A percentile compares a stretch with the other conserved stretches of the same genome.
phyloP scores from a whole-genome alignment of 2,797 vertebrate species.

The Arnoldichthys spilopterus region DNA sequence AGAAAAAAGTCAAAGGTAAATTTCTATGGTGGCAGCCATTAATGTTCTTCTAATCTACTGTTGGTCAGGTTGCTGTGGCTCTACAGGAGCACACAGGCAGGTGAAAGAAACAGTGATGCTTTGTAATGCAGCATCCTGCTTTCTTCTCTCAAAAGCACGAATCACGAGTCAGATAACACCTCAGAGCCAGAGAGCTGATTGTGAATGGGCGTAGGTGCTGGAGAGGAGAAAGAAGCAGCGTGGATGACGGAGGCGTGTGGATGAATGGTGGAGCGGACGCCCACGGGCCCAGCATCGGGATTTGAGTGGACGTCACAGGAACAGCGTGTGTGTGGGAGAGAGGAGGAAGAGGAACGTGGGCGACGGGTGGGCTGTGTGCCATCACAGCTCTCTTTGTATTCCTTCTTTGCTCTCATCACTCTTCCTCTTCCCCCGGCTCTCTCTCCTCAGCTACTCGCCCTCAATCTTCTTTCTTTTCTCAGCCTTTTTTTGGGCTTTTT shows the following conservation, averaged over 20 bases:
- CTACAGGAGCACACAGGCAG: background rate
- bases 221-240: constrained; percentile 47
- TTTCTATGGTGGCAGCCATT: background rate
- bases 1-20: too few relatives aligned
- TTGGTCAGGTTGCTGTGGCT: background rate
- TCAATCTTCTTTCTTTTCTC: constrained; percentile 11
- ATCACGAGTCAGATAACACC: constrained; percentile 27
- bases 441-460: background rate
- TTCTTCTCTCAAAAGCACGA: constrained; percentile 4
- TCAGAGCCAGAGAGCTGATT: constrained; percentile 40
- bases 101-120: background rate
- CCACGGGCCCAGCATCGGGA: constrained; percentile 53
- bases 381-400: constrained; percentile 70
- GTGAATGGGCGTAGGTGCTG: constrained; percentile 40
- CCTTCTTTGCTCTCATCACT: constrained; percentile 23
- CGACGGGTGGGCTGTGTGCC: constrained; percentile 74
- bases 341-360: constrained; percentile 72
- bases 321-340: constrained; percentile 79
- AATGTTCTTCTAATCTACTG: background rate
- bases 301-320: constrained; percentile 76
- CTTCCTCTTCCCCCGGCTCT: constrained; percentile 17
- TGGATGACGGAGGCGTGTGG: constrained; percentile 47
- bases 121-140: constrained; percentile 5
- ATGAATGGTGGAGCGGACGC: constrained; percentile 57
- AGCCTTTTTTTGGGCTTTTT: background rate